A percentile compares a stretch with the other conserved stretches of the same genome.
These are phyloP conservation scores for Takifugu bimaculatus DNA, from an alignment of 2,113 vertebrate species.

Conservation along the genomic window DNA sequence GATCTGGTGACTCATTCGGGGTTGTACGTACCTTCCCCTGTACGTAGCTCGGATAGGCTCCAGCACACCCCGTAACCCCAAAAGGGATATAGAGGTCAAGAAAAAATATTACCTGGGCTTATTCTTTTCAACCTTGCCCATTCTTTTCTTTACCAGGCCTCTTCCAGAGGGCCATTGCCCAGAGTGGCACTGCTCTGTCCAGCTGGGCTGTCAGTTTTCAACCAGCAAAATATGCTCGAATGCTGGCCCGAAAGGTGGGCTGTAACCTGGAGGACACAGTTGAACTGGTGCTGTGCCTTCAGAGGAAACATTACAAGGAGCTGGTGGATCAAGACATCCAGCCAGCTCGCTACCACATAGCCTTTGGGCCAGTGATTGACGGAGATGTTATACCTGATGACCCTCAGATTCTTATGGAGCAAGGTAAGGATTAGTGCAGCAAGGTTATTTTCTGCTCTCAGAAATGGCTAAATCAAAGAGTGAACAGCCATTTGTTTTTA, in stretches of 20 bases:
- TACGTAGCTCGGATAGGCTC: too few relatives aligned
- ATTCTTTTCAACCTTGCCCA: conserved; percentile 1
- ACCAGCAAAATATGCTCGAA: conserved; percentile 94
- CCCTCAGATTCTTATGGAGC: conserved; percentile 98
- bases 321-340: conserved; percentile 98
- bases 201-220: conserved; percentile 99
- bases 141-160: conserved; percentile 78
- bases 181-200: conserved; percentile 95
- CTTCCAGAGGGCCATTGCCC: conserved; percentile 97
- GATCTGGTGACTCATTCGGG: too few relatives aligned
- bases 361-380: conserved; percentile 98
- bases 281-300: conserved; percentile 91
- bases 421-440: conserved; percentile 66
- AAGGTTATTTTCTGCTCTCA: neutral
- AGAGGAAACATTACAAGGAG: conserved; percentile 97
- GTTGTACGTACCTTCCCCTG: too few relatives aligned
- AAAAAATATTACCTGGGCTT: too few relatives aligned
- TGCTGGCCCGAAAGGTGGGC: conserved; percentile 94
- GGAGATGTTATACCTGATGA: conserved; percentile 98
- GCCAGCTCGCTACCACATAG: conserved; percentile 96
- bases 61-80: too few relatives aligned
- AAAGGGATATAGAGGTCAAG: too few relatives aligned
- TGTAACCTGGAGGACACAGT: conserved; percentile 95
- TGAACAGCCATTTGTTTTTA: too few relatives aligned
- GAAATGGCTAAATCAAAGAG: too few relatives aligned